phyloP scores from a whole-genome alignment of 2,888 invertebrate species.

The Drosophila mayaguana region DNA sequence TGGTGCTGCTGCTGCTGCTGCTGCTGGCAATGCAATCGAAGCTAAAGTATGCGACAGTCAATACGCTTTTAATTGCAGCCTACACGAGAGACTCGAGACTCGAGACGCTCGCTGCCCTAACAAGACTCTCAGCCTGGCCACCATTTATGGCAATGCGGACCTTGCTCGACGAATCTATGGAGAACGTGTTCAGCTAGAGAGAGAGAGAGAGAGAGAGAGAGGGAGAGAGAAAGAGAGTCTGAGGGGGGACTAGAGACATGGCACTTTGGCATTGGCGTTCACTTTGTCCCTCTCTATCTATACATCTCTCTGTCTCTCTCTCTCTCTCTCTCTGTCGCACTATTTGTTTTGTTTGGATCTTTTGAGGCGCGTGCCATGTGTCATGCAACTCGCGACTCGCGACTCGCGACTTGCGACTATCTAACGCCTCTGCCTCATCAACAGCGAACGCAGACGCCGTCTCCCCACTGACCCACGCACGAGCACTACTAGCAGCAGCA shows the following conservation, averaged over 20 bases:
- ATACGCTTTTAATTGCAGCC: conserved; percentile 78
- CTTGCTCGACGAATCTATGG: conserved; percentile 49
- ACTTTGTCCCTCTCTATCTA: neutral
- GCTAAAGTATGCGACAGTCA: conserved; percentile 60
- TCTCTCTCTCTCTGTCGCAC: conserved; percentile 1
- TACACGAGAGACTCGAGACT: conserved; percentile 45
- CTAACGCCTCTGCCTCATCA: conserved; percentile 81
- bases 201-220: neutral
- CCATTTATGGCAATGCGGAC: conserved; percentile 78
- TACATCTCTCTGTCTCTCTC: neutral
- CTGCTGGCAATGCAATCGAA: conserved; percentile 52
- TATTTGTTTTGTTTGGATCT: conserved; percentile 22
- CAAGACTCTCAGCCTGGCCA: conserved; percentile 58
- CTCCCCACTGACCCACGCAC: conserved; percentile 74
- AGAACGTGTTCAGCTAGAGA: conserved; percentile 14
- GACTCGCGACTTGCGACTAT: conserved; percentile 75
- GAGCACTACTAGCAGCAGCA: conserved; percentile 27
- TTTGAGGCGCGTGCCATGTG: conserved; percentile 79
- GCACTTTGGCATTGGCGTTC: conserved; percentile 61
- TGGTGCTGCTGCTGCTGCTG: conserved; percentile 1
- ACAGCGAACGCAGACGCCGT: conserved; percentile 52
- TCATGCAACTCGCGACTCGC: conserved; percentile 69
- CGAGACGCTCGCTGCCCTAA: conserved; percentile 59
- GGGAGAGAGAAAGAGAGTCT: neutral
- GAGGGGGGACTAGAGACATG: neutral